phyloP scores from a whole-genome alignment of 2,888 invertebrate genomes.

The Napeogenes sylphis region DNA sequence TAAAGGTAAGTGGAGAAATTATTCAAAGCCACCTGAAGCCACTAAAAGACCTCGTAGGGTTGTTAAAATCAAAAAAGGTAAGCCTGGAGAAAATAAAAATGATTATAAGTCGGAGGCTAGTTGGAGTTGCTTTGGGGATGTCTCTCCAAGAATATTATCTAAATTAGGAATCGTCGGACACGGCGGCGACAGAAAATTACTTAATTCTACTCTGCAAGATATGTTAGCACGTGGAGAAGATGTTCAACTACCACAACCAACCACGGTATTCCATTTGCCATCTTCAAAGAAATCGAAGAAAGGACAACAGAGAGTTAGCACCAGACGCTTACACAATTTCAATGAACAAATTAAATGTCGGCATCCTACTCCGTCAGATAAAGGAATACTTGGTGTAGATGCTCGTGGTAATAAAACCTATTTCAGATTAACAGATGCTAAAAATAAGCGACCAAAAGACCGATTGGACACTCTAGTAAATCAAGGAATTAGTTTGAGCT shows the following conservation, averaged over 20 bases:
- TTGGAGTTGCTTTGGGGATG: slow-evolving; percentile 68
- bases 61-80: slow-evolving; percentile 24
- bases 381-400: slow-evolving; percentile 57
- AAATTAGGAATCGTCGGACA: slow-evolving; percentile 67
- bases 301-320: slow-evolving; percentile 9
- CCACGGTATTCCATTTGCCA: slow-evolving; percentile 42
- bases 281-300: slow-evolving; percentile 33
- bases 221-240: slow-evolving; percentile 54
- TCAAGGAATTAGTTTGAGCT: slow-evolving; percentile 61
- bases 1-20: slow-evolving; percentile 56
- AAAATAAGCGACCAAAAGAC: slow-evolving; percentile 50
- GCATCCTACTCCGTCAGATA: slow-evolving; percentile 54
- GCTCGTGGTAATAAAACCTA: slow-evolving; percentile 55
- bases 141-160: slow-evolving; percentile 51
- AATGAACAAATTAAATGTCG: slow-evolving; percentile 46
- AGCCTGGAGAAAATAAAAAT: slow-evolving; percentile 37
- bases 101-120: slow-evolving; percentile 45
- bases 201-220: slow-evolving; percentile 47
- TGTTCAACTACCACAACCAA: slow-evolving; percentile 49
- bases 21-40: slow-evolving; percentile 36
- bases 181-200: slow-evolving; percentile 58
- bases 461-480: slow-evolving; percentile 44
- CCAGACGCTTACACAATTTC: slow-evolving; percentile 24
- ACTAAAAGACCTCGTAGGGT: slow-evolving; percentile 15
- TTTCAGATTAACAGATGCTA: slow-evolving; percentile 45